phyloP scores from a whole-genome alignment of 1,140 invertebrate species.

The Octopus bimaculoides region DNA sequence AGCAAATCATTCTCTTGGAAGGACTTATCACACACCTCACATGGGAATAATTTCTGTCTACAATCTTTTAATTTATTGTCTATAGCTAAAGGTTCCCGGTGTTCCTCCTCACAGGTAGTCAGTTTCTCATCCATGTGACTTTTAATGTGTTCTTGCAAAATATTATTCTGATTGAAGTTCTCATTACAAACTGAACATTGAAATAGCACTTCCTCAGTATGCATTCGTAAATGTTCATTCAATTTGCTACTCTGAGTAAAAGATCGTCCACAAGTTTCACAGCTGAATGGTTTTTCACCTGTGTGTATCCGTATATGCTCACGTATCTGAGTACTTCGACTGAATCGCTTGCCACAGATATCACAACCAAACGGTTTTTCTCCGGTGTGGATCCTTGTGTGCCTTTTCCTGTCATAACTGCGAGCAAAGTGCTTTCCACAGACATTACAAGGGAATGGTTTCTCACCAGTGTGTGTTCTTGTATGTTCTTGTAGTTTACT shows the following conservation, averaged over 20 bases:
- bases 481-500: neutral
- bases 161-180: no score
- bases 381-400: conserved; percentile 51
- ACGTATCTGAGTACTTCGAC: conserved; percentile 86
- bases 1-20: no score
- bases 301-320: conserved; percentile 93
- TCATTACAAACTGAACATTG: neutral
- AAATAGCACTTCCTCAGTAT: neutral
- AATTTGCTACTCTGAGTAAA: conserved; percentile 42
- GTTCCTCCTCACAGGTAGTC: no score
- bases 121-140: no score
- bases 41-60: no score
- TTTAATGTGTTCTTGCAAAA: no score
- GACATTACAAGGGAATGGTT: neutral
- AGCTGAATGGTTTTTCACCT: conserved; percentile 95
- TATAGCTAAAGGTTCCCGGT: no score
- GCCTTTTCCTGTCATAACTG: conserved; percentile 51
- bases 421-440: neutral
- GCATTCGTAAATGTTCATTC: conserved; percentile 7
- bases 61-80: no score
- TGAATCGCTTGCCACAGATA: conserved; percentile 92
- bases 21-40: no score
- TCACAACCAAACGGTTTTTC: conserved; percentile 66
- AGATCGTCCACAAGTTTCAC: conserved; percentile 74
- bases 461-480: conserved; percentile 1